These are phyloP conservation scores for Xestoiulus laeticollis DNA, from an alignment of 2,888 invertebrate species.

Conservation along the genomic window DNA sequence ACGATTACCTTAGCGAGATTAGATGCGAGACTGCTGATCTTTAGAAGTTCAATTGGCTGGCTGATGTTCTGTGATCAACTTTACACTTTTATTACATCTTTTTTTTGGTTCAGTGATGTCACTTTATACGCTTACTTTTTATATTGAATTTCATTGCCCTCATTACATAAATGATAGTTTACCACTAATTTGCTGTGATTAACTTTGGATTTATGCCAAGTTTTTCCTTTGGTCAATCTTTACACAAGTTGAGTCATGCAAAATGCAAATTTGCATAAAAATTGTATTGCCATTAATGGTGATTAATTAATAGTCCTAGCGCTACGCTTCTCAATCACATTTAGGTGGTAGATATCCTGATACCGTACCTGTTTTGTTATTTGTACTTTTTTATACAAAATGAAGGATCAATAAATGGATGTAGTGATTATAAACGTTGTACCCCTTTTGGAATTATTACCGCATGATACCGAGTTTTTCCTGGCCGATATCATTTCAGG, in stretches of 20 bases:
- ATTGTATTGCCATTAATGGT: too few species aligned
- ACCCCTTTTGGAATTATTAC: too few species aligned
- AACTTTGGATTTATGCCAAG: neutral
- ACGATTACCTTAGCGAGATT: constrained; percentile 50
- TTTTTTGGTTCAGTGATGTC: neutral
- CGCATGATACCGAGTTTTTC: too few species aligned
- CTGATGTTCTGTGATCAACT: neutral
- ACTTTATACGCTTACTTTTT: neutral
- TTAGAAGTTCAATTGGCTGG: constrained; percentile 45
- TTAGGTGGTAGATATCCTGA: neutral
- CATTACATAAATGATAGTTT: neutral
- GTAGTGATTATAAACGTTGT: constrained; percentile 11
- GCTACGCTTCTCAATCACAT: neutral
- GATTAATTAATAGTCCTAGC: neutral
- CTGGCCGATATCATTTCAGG: too few species aligned
- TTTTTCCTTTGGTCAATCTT: neutral
- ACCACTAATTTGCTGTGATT: neutral
- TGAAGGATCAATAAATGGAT: too few species aligned
- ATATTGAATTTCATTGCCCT: neutral
- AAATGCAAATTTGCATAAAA: too few species aligned
- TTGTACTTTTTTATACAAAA: constrained; percentile 46
- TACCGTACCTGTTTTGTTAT: constrained; percentile 38
- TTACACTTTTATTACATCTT: constrained; percentile 3
- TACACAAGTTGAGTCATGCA: neutral
- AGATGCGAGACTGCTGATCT: constrained; percentile 53